Conservation (phyloP, 2,113 vertebrate genomes). For the Calidris pugnax region DNA sequence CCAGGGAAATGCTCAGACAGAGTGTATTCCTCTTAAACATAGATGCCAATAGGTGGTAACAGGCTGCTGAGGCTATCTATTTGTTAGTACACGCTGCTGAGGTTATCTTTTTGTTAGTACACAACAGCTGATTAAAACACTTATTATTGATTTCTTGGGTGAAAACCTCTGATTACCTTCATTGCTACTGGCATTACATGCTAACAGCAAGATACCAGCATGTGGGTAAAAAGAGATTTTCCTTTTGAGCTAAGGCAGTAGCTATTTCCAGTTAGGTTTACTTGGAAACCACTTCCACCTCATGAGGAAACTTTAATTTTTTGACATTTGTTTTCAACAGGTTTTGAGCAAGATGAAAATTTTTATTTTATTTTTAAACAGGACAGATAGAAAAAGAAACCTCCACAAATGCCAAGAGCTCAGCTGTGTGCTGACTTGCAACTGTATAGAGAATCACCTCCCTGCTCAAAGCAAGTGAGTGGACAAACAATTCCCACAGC, state of each 20-base stretch:
- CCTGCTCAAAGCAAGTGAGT: not conserved
- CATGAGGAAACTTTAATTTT: not conserved
- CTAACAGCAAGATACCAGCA: not conserved
- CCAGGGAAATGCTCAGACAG: not conserved
- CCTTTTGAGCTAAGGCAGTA: not conserved
- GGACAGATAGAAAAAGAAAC: not conserved
- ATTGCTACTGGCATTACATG: not conserved
- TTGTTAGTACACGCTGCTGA: not conserved
- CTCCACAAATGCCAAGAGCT: not conserved
- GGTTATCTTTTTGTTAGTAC: not conserved
- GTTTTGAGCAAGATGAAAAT: not conserved
- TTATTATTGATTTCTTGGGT: not conserved
- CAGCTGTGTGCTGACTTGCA: not conserved
- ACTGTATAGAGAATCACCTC: not conserved
- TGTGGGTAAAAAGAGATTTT: not conserved
- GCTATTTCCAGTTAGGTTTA: not conserved
- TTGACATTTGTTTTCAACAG: not conserved
- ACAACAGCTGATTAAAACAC: not conserved
- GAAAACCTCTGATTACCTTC: not conserved
- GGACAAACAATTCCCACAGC: not conserved
- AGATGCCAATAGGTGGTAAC: not conserved
- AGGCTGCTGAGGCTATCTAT: not conserved
- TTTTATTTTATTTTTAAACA: not conserved
- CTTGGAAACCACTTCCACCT: not conserved
- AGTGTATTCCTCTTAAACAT: not conserved